These are phyloP conservation scores for Paraescarpia echinospica DNA, from an alignment of 1,140 invertebrate species.

Conservation along the genomic window DNA sequence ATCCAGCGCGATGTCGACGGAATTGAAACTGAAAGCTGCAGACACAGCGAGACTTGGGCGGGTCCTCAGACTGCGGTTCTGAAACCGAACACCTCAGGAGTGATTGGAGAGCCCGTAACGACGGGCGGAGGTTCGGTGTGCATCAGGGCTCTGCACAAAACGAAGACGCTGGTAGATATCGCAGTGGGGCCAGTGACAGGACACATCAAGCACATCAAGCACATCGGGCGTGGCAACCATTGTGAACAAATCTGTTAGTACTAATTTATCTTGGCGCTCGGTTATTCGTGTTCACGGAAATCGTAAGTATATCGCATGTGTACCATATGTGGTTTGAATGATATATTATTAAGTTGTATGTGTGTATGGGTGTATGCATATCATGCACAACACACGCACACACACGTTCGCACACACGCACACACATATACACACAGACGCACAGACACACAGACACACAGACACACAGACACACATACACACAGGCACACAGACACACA, in stretches of 20 bases:
- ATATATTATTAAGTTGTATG: not conserved
- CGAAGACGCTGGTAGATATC: not conserved
- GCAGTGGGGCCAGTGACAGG: too few relatives aligned
- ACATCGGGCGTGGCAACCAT: not conserved
- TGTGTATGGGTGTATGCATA: too few relatives aligned
- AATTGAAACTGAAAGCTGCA: not conserved
- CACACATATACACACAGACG: too few relatives aligned
- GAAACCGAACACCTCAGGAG: not conserved
- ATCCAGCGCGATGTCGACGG: not conserved
- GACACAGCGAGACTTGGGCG: not conserved
- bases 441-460: too few relatives aligned
- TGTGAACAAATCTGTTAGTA: not conserved
- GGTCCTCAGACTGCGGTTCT: not conserved
- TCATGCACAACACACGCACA: too few relatives aligned
- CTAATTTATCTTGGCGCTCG: too few relatives aligned
- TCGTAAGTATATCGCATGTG: not conserved
- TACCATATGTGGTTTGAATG: not conserved
- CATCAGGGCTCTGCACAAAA: not conserved
- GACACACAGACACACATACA: too few relatives aligned
- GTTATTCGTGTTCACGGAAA: not conserved
- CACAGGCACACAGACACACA: too few relatives aligned
- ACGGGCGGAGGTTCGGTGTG: not conserved
- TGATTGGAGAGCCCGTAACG: not conserved
- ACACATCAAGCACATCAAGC: not conserved
- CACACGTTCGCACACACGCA: too few relatives aligned